A percentile compares a stretch with the other conserved stretches of the same genome.
Conservation (phyloP, 1,140 invertebrate species). For the Papilio aristodemus region DNA sequence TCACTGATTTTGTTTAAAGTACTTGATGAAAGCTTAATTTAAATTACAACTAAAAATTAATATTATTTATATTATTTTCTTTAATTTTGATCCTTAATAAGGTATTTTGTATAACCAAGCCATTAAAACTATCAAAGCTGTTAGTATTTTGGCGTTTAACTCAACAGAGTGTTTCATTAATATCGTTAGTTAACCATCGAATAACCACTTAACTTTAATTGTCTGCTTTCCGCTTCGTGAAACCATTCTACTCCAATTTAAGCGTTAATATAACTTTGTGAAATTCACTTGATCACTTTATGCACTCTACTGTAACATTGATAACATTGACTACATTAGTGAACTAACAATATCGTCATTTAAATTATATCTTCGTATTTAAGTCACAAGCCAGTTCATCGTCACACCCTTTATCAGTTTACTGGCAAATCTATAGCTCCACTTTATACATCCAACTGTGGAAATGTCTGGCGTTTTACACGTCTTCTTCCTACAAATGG, state of each 20-base stretch:
- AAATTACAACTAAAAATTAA: too few species aligned
- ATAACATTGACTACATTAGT: neutral
- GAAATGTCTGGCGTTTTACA: too few species aligned
- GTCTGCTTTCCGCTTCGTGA: conserved; percentile 1
- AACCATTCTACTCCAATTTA: conserved; percentile 10
- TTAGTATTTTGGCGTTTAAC: neutral
- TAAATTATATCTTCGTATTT: neutral
- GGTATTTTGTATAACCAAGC: too few species aligned
- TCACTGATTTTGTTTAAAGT: too few species aligned
- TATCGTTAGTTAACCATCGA: conserved; percentile 4
- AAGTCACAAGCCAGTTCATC: neutral
- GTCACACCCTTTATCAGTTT: too few species aligned
- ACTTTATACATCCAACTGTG: too few species aligned
- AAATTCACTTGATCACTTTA: conserved; percentile 11
- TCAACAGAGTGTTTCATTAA: neutral
- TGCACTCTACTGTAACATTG: neutral
- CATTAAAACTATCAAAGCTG: conserved; percentile 1
- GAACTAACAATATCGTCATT: neutral
- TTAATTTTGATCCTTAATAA: too few species aligned
- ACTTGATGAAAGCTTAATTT: too few species aligned
- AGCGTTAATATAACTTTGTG: neutral
- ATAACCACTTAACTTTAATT: conserved; percentile 20
- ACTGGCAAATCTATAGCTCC: too few species aligned
- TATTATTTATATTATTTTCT: too few species aligned
- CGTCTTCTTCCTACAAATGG: too few species aligned